phyloP scores from a whole-genome alignment of 2,113 vertebrate genomes.

The Bos taurus region ARS-UCD2.0 NC_037357.1:102747001-102747500 shows the following conservation, averaged over 20 bases:
- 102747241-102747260: background rate
- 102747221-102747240: background rate
- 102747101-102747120: background rate
- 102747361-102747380: background rate
- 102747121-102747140: background rate
- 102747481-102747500: background rate
- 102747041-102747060: background rate
- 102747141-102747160: background rate
- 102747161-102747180: background rate
- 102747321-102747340: background rate
- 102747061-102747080: background rate
- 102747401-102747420: background rate
- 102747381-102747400: background rate
- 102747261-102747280: background rate
- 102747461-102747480: background rate
- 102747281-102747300: background rate
- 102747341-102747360: background rate
- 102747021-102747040: background rate
- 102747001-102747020: background rate
- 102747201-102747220: background rate
- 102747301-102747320: background rate
- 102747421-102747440: background rate
- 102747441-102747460: background rate
- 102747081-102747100: conserved; percentile 1
- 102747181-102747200: background rate